Evolutionary conservation across 2,888 invertebrate species (phyloP).

Genomic region (Cecidostiba fungosa): DNA sequence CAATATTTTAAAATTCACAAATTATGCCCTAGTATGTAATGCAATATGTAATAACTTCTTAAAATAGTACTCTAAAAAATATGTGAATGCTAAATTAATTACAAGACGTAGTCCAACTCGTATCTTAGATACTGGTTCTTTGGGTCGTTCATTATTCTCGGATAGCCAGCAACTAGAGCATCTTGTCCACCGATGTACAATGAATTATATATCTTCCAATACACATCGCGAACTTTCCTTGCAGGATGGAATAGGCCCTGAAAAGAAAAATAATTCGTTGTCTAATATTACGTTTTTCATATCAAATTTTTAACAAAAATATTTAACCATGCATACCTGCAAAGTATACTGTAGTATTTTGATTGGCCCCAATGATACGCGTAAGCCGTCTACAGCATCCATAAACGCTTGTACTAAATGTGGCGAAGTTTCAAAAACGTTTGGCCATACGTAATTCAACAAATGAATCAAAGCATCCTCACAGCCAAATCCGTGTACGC

Average conservation of each 20-base stretch:
- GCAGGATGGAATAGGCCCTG: conserved; percentile 99
- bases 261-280: conserved; percentile 72
- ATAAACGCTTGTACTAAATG: conserved; percentile 99
- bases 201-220: conserved; percentile 99
- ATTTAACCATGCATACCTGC: conserved; percentile 85
- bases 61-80: conserved; percentile 26
- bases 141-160: conserved; percentile 97
- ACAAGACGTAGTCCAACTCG: conserved; percentile 96
- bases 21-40: conserved; percentile 19
- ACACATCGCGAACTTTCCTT: conserved; percentile 98
- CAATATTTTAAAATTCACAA: conserved; percentile 55
- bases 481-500: conserved; percentile 99
- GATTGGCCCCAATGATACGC: conserved; percentile 97
- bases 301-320: neutral
- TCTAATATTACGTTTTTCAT: neutral
- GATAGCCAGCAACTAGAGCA: conserved; percentile 97
- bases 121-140: conserved; percentile 96
- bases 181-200: conserved; percentile 99
- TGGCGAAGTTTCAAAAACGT: conserved; percentile 99
- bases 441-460: conserved; percentile 99
- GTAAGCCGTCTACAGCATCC: conserved; percentile 98
- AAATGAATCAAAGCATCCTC: conserved; percentile 98
- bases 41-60: conserved; percentile 18
- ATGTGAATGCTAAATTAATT: conserved; percentile 75
- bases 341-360: conserved; percentile 98